Conservation (phyloP, 2,113 vertebrate species). For the Plecturocebus donacophilus region DNA sequence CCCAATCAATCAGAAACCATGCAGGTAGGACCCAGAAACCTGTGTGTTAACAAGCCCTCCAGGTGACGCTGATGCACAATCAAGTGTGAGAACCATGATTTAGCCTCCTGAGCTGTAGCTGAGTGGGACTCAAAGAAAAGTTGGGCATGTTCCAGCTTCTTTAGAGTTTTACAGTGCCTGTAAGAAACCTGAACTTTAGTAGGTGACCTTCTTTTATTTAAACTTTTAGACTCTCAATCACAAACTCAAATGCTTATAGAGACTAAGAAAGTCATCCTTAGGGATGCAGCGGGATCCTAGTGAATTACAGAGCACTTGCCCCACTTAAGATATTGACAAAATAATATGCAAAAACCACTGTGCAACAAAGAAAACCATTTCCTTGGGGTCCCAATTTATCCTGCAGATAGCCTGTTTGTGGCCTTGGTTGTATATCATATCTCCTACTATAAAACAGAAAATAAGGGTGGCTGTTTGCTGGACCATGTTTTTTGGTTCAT, state of each 20-base stretch:
- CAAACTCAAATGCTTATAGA: not conserved
- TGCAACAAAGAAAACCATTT: not conserved
- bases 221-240: not conserved
- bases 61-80: not conserved
- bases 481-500: not conserved
- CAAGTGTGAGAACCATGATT: not conserved
- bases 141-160: not conserved
- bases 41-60: not conserved
- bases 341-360: not conserved
- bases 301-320: not conserved
- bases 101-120: not conserved
- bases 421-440: not conserved
- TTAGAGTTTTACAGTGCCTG: not conserved
- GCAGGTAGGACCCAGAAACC: not conserved
- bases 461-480: not conserved
- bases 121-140: not conserved
- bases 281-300: not conserved
- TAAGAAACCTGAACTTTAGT: not conserved
- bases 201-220: not conserved
- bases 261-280: not conserved
- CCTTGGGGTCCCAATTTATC: not conserved
- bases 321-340: not conserved
- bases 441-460: not conserved
- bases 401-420: not conserved
- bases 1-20: not conserved